Conservation (phyloP, 2,888 invertebrate genomes). For the Drosophila yooni region DNA sequence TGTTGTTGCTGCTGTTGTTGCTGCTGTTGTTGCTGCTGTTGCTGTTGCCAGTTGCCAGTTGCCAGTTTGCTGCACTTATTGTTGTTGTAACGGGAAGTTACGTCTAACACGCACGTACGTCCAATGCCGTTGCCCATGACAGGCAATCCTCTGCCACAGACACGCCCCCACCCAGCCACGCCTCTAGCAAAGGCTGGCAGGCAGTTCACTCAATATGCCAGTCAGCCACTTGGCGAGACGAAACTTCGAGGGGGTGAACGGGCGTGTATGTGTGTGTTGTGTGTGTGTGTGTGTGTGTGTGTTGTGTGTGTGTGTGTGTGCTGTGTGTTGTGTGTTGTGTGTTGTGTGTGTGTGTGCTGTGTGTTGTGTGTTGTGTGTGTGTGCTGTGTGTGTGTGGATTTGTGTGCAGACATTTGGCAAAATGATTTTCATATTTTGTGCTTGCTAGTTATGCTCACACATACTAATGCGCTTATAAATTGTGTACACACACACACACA, state of each 20-base stretch:
- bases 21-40: constrained; percentile 12
- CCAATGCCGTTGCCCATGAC: constrained; percentile 56
- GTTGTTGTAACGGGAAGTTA: constrained; percentile 71
- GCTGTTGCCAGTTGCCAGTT: constrained; percentile 9
- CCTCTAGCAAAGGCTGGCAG: constrained; percentile 35
- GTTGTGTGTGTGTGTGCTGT: not conserved
- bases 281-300: constrained; percentile 1
- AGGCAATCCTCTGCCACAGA: constrained; percentile 48
- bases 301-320: not conserved
- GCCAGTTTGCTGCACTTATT: constrained; percentile 24
- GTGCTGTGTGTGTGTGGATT: not conserved
- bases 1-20: constrained; percentile 21
- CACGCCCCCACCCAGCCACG: constrained; percentile 23
- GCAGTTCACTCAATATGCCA: constrained; percentile 70
- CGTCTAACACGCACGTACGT: constrained; percentile 73
- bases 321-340: not conserved
- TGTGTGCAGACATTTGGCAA: constrained; percentile 51
- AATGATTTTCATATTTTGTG: constrained; percentile 76
- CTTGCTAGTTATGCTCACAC: constrained; percentile 55
- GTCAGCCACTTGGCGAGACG: constrained; percentile 63
- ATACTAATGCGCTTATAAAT: constrained; percentile 47
- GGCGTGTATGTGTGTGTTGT: not conserved
- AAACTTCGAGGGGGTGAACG: not conserved
- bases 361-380: too few species aligned
- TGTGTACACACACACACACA: not conserved